These are phyloP conservation scores for Pangasius sanitwongsei DNA, from an alignment of 2,797 vertebrate species.

Conservation along the genomic window DNA sequence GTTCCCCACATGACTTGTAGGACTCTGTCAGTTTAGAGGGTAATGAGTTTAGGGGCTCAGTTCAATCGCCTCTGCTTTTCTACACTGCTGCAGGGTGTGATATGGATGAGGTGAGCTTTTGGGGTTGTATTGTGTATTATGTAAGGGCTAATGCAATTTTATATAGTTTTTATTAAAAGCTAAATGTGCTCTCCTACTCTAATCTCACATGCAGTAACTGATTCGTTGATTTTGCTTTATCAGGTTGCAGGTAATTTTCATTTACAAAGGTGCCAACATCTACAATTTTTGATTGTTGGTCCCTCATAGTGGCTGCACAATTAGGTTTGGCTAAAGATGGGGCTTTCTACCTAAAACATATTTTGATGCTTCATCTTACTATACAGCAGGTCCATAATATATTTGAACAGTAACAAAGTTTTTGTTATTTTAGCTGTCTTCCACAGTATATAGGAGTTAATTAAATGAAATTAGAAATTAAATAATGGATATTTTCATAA, in stretches of 20 bases:
- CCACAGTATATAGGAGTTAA: not conserved
- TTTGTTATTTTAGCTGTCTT: not conserved
- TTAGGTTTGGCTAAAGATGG: not conserved
- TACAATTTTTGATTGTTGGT: not conserved
- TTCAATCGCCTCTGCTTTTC: not conserved
- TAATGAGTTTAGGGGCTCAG: conserved; percentile 35
- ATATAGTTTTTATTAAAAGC: not conserved
- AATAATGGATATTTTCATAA: not conserved
- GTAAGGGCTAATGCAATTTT: not conserved
- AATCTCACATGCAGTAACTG: not conserved
- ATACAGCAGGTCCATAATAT: not conserved
- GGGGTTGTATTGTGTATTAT: not conserved
- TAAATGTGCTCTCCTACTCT: not conserved
- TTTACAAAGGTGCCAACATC: not conserved
- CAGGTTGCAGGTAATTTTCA: not conserved
- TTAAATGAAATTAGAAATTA: not conserved
- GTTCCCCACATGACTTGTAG: conserved; percentile 25
- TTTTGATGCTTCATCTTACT: not conserved
- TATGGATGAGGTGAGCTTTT: not conserved
- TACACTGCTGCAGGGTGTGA: not conserved
- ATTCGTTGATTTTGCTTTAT: not conserved
- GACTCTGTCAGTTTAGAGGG: conserved; percentile 25
- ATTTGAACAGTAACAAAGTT: not conserved
- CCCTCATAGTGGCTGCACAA: not conserved
- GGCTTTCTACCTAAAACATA: not conserved